phyloP scores from a whole-genome alignment of 1,140 invertebrate species.

The Streblospio benedicti region DNA sequence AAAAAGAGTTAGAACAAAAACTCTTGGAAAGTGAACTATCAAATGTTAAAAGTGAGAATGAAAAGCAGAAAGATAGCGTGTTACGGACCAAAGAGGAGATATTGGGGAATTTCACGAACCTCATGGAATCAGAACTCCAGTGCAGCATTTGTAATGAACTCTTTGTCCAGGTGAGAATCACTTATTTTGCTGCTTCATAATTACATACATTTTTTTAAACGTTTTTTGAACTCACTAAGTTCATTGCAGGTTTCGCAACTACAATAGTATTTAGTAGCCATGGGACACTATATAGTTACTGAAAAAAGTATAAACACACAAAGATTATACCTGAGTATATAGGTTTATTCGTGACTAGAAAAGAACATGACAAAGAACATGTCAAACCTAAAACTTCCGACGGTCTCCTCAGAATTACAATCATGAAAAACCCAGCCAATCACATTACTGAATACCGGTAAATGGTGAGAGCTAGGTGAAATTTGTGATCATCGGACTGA shows the following conservation, averaged over 20 bases:
- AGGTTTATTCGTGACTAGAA: background rate
- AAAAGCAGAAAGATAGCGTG: conserved; percentile 29
- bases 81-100: conserved; percentile 47
- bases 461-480: no score
- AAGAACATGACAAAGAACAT: no score
- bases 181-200: background rate
- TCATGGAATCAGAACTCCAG: conserved; percentile 67
- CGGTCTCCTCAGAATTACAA: no score
- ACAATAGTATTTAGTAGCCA: no score
- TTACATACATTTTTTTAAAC: background rate
- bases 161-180: conserved; percentile 51
- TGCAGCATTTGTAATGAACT: conserved; percentile 72
- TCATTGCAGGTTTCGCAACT: background rate
- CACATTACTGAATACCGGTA: no score
- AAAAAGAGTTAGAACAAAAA: conserved; percentile 39
- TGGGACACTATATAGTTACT: no score
- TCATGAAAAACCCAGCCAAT: no score
- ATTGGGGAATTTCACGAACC: conserved; percentile 51
- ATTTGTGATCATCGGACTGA: no score
- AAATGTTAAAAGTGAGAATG: conserved; percentile 33
- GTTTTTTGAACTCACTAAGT: background rate
- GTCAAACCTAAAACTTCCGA: no score
- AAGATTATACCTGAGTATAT: background rate
- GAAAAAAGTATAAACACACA: background rate
- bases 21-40: conserved; percentile 36